These are phyloP conservation scores for Bombycilla garrulus DNA, from an alignment of 2,113 vertebrate species.

Conservation along the genomic window DNA sequence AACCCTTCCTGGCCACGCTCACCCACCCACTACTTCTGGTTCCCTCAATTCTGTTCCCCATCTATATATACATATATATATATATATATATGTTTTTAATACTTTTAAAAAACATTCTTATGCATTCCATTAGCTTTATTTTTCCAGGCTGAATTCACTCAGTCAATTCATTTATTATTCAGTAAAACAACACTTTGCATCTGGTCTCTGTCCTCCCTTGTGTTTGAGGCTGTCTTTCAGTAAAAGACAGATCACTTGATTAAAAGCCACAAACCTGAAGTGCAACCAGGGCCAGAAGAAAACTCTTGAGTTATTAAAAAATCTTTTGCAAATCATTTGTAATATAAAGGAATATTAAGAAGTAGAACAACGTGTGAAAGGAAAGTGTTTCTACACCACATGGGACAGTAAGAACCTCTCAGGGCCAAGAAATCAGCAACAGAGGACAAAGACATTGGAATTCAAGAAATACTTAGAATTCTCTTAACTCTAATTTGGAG, in stretches of 20 bases:
- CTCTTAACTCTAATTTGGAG: neutral
- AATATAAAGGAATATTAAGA: neutral
- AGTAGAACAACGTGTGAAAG: neutral
- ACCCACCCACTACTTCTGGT: neutral
- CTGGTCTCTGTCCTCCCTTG: neutral
- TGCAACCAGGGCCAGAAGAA: neutral
- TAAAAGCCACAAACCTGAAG: neutral
- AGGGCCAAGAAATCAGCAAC: neutral
- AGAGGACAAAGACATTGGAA: neutral
- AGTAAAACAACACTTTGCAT: neutral
- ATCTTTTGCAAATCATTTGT: neutral
- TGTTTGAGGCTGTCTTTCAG: neutral
- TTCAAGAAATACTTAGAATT: neutral
- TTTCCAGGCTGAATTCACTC: neutral
- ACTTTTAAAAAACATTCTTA: neutral
- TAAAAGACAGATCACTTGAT: neutral
- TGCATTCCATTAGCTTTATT: neutral
- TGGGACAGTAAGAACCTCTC: neutral
- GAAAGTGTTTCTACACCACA: neutral
- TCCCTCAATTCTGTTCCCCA: neutral
- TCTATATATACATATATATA: too few relatives aligned
- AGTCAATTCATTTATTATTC: neutral
- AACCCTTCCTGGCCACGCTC: neutral
- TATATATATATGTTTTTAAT: too few relatives aligned
- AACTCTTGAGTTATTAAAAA: neutral